phyloP scores from a whole-genome alignment of 2,888 invertebrate species.

The Macrostomum cliftonense region DNA sequence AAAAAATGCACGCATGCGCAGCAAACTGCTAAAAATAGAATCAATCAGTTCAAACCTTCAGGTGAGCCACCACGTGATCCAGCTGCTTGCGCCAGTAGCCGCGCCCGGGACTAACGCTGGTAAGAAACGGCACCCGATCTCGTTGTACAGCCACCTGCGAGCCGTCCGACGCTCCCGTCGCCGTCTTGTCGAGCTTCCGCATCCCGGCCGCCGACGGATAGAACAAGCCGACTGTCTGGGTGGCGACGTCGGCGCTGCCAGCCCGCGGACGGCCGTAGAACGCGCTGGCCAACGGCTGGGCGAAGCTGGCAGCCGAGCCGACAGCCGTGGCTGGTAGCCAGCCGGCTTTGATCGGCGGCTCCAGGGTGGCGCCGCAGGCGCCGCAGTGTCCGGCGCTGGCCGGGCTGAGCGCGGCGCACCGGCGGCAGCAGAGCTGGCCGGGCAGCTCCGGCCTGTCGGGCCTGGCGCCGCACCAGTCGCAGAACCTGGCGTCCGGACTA shows the following conservation, averaged over 20 bases:
- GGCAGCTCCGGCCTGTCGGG: no score
- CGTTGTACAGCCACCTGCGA: slow-evolving; percentile 28
- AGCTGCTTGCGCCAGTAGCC: slow-evolving; percentile 39
- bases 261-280: neutral
- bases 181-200: slow-evolving; percentile 21
- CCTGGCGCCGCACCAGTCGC: slow-evolving; percentile 34
- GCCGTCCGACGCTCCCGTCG: slow-evolving; percentile 23
- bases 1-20: no score
- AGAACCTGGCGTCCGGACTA: slow-evolving; percentile 29
- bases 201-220: slow-evolving; percentile 33
- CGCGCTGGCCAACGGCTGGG: no score
- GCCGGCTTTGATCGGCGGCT: slow-evolving; percentile 19
- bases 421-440: slow-evolving; percentile 19
- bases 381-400: slow-evolving; percentile 26
- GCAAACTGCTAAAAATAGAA: no score
- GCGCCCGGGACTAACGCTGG: slow-evolving; percentile 36
- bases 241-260: slow-evolving; percentile 15
- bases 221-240: slow-evolving; percentile 36
- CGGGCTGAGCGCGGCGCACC: slow-evolving; percentile 26
- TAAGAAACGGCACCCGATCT: slow-evolving; percentile 29
- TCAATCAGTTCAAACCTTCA: slow-evolving; percentile 37
- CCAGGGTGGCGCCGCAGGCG: slow-evolving; percentile 24
- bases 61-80: slow-evolving; percentile 35
- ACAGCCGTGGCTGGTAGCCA: neutral
- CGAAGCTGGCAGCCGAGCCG: neutral